Base-by-base conservation (phyloP, 2,888 invertebrate species). In the Phasia obesa region DNA sequence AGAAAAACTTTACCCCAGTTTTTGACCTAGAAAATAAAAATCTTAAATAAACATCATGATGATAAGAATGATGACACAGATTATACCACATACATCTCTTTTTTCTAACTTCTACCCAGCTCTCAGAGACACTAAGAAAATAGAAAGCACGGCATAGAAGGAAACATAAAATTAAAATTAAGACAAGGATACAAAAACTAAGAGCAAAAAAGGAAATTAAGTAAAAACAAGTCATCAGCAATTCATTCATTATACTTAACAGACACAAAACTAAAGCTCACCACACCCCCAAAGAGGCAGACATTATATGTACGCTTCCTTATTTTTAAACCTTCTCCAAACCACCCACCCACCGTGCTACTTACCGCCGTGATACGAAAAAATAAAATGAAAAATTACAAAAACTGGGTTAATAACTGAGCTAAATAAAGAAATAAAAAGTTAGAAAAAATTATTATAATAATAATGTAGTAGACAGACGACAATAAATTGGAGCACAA, bases 81-180 rank as follows among this genome's bases (percentile, higher is more conserved):
- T n/a, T n/a, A n/a, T n/a, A n/a, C n/a, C n/a, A n/a, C n/a, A n/a
- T n/a, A n/a, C n/a, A n/a, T n/a, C n/a, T 69, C 64, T 78, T 42
- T 59, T 38, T 64, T 17, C 9, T 2, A 17, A 35, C 55, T 47
- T 17, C 27, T 69, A 57, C 47, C 62, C 53, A 60, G 42, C 55
- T 38, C 35, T 47, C 71, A 77, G 62, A 71, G 59, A 69, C 17
- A 17, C 13, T 70, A 73, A 69, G 76, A 79, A 53, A 85, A 77
- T n/a, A n/a, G n/a, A n/a, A 71, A 84, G 55, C 19, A 57, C 9
- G 85, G 86, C 67, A 85, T 85, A 82, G n/a, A 86, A 87, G 87
- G 86, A 88, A 88, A 88, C 88, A 87, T 87, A 88, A 89, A 89
- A 89, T 89, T 89, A 88, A 89, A 89, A 89, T 89, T 89, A 89